These are phyloP conservation scores for Sarotherodon lohbergeri DNA, from an alignment of 2,113 vertebrate genomes.

Conservation along the genomic window DNA sequence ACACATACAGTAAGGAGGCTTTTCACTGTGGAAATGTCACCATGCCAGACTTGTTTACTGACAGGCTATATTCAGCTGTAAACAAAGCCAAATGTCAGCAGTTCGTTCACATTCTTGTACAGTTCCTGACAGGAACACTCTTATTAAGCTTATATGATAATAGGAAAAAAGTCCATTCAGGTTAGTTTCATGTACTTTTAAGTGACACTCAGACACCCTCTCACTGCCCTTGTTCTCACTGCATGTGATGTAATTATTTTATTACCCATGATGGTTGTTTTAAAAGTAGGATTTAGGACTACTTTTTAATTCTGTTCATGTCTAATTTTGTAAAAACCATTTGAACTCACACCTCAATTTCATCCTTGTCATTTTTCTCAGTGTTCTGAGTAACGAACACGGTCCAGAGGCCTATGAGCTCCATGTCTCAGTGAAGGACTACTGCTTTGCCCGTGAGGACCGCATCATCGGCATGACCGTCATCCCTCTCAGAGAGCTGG, in stretches of 20 bases:
- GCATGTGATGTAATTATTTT: background rate
- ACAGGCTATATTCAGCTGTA: slow-evolving; percentile 5
- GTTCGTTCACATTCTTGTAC: background rate
- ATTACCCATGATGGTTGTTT: background rate
- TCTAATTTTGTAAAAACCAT: background rate
- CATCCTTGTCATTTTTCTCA: slow-evolving; percentile 42
- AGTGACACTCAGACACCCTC: background rate
- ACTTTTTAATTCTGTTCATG: background rate
- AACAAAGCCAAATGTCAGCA: slow-evolving; percentile 15
- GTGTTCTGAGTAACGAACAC: slow-evolving; percentile 85
- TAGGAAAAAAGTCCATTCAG: background rate
- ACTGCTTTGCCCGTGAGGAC: slow-evolving; percentile 97
- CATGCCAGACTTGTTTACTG: background rate
- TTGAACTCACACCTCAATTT: background rate
- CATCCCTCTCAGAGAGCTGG: slow-evolving; percentile 84
- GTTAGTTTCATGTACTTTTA: background rate
- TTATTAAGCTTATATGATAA: background rate
- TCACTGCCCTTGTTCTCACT: background rate
- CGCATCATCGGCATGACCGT: slow-evolving; percentile 90
- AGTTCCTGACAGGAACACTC: background rate
- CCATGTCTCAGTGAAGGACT: slow-evolving; percentile 94
- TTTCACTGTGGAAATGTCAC: slow-evolving; percentile 13
- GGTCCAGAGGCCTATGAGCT: slow-evolving; percentile 87
- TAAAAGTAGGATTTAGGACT: background rate
- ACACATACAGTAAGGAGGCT: background rate